Base-by-base conservation (phyloP, 2,113 vertebrate genomes). In the Mus spicilegus region DNA sequence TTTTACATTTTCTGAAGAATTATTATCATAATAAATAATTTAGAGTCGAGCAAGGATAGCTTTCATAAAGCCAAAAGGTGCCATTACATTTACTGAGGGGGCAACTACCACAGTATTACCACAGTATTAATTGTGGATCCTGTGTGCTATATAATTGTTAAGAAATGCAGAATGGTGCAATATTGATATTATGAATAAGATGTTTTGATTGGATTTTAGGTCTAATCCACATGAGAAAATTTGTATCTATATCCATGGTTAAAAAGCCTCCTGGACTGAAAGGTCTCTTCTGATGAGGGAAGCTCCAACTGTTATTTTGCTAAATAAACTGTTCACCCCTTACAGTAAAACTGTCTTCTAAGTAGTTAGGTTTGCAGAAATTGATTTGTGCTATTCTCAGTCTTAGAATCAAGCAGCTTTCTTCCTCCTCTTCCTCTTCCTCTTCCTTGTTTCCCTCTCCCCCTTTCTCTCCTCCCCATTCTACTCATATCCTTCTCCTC, bases 21-120 rank as follows among this genome's bases (percentile, higher is more conserved):
- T n/a, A 5, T 39, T 91, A 54, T 46, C 14, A 70, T 95, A 54
- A 77, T 84, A 75, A 75, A 58, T 86, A 17, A 67, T 11, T 90
- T 56, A 80, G 11, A 88, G 69, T 76, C 51, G 19, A 49, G 11
- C 9, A 86, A 36, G 8, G 28, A 49, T 70, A 24, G 10, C 13
- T 70, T 8, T 36, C 30, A n/a, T 69, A 13, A 33, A 87, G 65
- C 6, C 20, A 54, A 51, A n/a, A 67, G 5, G 1, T 51, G 33
- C 1, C 46, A 24, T 22, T 1, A 51, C 1, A 4, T 12, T n/a
- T 70, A 9, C 42, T 54, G 9, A 49, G 30, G 3, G 1, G 19
- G 7, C 6, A 69, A 87, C 11, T 49, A 87, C 36, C 65, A 70
- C 17, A 72, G 70, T 87, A 26, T 87, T 49, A 46, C 63, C n/a